phyloP scores from a whole-genome alignment of 2,888 invertebrate genomes.

The Neria commutata region DNA sequence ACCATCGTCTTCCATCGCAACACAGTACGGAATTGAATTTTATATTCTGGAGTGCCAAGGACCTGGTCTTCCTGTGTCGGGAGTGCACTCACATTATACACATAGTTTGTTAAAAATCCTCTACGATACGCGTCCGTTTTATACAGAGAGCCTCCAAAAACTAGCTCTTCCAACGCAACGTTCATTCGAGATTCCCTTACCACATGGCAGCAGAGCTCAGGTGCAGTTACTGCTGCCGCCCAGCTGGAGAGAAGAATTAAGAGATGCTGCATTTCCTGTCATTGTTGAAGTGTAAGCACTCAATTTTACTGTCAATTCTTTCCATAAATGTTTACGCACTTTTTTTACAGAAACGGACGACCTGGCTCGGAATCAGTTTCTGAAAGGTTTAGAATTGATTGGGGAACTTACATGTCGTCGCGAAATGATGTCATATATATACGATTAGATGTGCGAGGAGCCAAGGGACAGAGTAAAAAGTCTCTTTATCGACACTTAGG shows the following conservation, averaged over 20 bases:
- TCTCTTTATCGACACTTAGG: slow-evolving; percentile 83
- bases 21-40: slow-evolving; percentile 57
- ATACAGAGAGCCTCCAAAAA: slow-evolving; percentile 71
- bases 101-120: slow-evolving; percentile 79
- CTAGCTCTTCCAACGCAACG: slow-evolving; percentile 82
- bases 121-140: slow-evolving; percentile 76
- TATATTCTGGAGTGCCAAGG: slow-evolving; percentile 91
- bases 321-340: too few species aligned
- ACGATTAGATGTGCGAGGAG: slow-evolving; percentile 88
- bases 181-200: slow-evolving; percentile 83
- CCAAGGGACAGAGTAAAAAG: slow-evolving; percentile 79
- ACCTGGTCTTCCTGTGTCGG: slow-evolving; percentile 87
- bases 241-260: slow-evolving; percentile 82
- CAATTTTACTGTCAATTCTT: too few species aligned
- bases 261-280: slow-evolving; percentile 87
- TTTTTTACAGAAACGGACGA: slow-evolving; percentile 81
- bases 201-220: slow-evolving; percentile 85
- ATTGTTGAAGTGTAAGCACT: slow-evolving; percentile 81
- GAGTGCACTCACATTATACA: slow-evolving; percentile 74
- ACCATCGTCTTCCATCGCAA: slow-evolving; percentile 62
- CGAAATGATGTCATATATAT: slow-evolving; percentile 90
- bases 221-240: slow-evolving; percentile 88
- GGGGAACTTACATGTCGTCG: slow-evolving; percentile 93
- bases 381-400: slow-evolving; percentile 84
- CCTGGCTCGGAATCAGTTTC: slow-evolving; percentile 91